Percentiles rank a stretch among this genome's conserved stretches.
Evolutionary conservation across 2,113 vertebrate species (phyloP).

Genomic region (Pogonocichla stellata): DNA sequence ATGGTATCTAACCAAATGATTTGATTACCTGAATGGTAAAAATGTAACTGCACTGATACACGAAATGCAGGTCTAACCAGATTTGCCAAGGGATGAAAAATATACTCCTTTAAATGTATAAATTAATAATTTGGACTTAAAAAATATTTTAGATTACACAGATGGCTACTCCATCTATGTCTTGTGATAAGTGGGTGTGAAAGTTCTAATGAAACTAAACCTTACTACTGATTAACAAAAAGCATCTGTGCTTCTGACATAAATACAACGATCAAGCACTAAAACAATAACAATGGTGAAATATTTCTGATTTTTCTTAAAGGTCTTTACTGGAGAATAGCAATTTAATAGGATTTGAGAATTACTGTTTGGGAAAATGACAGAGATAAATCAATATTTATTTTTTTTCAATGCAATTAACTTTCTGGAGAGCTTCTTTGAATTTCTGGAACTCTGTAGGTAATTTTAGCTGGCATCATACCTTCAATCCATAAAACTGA

Average conservation of each 20-base stretch:
- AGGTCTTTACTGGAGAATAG: background rate
- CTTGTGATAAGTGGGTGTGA: background rate
- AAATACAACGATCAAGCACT: background rate
- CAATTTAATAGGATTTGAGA: background rate
- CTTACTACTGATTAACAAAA: slow-evolving; percentile 4
- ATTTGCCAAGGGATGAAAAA: background rate
- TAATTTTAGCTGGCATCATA: background rate
- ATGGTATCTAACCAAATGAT: background rate
- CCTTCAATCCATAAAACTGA: background rate
- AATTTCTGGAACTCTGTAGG: background rate
- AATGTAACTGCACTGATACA: background rate
- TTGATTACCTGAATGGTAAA: background rate
- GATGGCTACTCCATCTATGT: background rate
- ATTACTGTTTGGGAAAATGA: background rate
- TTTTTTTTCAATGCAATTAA: background rate
- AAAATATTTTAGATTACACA: background rate
- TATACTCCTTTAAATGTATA: background rate
- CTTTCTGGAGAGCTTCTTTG: background rate
- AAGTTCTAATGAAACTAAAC: background rate
- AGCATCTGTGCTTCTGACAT: background rate
- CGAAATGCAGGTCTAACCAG: background rate
- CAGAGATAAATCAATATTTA: background rate
- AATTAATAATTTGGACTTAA: background rate
- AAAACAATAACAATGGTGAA: background rate
- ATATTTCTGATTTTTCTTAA: background rate